A percentile compares a stretch with the other conserved stretches of the same genome.
Evolutionary conservation across 1,140 invertebrate genomes (phyloP).

Genomic region (Penaeus indicus): DNA sequence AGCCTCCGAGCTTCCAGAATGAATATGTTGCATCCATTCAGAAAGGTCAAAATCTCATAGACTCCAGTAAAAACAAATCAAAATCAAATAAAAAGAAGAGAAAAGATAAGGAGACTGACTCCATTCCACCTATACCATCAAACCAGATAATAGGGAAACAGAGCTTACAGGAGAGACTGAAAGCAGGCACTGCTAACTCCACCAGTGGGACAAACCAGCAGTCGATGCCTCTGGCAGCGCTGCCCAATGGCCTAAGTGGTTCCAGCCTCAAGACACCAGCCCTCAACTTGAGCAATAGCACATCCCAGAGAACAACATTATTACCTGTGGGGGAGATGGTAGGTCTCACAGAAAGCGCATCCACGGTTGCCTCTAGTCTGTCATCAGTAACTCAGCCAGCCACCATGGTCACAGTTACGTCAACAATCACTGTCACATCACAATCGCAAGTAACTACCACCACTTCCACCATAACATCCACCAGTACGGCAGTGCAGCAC

Average conservation of each 20-base stretch:
- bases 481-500: slow-evolving; percentile 21
- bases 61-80: slow-evolving; percentile 55
- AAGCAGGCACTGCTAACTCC: slow-evolving; percentile 35
- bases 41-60: slow-evolving; percentile 54
- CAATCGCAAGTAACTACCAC: slow-evolving; percentile 31
- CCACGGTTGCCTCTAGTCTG: slow-evolving; percentile 35
- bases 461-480: slow-evolving; percentile 25
- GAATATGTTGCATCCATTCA: slow-evolving; percentile 57
- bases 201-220: slow-evolving; percentile 51
- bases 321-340: slow-evolving; percentile 5
- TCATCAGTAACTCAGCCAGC: slow-evolving; percentile 3
- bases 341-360: slow-evolving; percentile 34
- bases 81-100: slow-evolving; percentile 62
- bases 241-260: slow-evolving; percentile 49
- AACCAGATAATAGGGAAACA: slow-evolving; percentile 40
- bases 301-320: slow-evolving; percentile 20
- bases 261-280: slow-evolving; percentile 33
- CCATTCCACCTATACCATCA: slow-evolving; percentile 22
- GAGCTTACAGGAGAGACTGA: slow-evolving; percentile 54
- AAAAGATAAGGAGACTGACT: slow-evolving; percentile 55
- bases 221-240: slow-evolving; percentile 36
- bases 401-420: slow-evolving; percentile 21
- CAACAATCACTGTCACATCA: slow-evolving; percentile 24
- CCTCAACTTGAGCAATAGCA: slow-evolving; percentile 25
- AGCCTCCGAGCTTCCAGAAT: slow-evolving; percentile 52